Percentiles rank a stretch among this genome's conserved stretches.
Conservation (phyloP, 2,888 invertebrate genomes). For the Gerris lacustris region DNA sequence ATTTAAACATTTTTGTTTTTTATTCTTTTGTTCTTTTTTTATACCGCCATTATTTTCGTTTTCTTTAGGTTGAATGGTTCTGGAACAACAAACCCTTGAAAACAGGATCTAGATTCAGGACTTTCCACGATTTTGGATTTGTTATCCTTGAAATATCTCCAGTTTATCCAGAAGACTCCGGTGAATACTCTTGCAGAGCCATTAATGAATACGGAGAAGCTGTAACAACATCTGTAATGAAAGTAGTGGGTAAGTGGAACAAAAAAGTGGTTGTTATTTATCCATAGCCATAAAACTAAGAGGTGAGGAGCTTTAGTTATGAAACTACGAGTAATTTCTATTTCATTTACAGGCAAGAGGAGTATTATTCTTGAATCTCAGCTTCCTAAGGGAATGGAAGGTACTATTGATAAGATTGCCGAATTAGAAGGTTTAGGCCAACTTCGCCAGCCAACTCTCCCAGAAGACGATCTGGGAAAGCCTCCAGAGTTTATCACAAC, state of each 20-base stretch:
- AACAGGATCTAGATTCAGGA: slow-evolving; percentile 84
- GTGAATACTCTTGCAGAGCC: slow-evolving; percentile 80
- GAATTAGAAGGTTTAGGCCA: slow-evolving; percentile 76
- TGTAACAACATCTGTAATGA: slow-evolving; percentile 77
- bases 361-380: slow-evolving; percentile 86
- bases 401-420: slow-evolving; percentile 85
- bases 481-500: slow-evolving; percentile 84
- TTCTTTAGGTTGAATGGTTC: slow-evolving; percentile 72
- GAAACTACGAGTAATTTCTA: background rate
- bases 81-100: slow-evolving; percentile 82
- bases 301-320: no score
- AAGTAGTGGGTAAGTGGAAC: slow-evolving; percentile 55
- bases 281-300: no score
- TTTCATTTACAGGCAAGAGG: slow-evolving; percentile 45
- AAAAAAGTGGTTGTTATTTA: no score
- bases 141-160: slow-evolving; percentile 95
- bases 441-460: slow-evolving; percentile 50
- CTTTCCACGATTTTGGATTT: slow-evolving; percentile 95
- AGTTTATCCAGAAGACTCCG: slow-evolving; percentile 91
- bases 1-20: background rate
- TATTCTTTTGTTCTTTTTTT: background rate
- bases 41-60: slow-evolving; percentile 6
- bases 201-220: slow-evolving; percentile 82
- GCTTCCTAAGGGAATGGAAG: slow-evolving; percentile 83
- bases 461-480: slow-evolving; percentile 70